These are phyloP conservation scores for Apis cerana DNA, from an alignment of 1,140 invertebrate genomes.

Conservation along the genomic window DNA sequence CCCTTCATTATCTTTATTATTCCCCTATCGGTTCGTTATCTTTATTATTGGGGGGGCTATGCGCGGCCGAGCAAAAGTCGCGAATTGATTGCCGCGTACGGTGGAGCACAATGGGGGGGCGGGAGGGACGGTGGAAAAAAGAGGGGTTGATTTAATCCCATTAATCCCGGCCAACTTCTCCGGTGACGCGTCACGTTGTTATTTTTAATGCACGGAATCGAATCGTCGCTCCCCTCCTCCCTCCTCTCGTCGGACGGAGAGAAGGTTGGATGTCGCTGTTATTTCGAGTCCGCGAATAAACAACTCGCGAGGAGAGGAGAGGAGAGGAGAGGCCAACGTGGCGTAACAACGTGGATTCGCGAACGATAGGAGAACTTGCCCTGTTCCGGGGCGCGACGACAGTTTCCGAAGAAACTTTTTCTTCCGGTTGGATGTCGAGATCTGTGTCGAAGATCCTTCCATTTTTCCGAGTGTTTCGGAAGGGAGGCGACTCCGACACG, in stretches of 20 bases:
- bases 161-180: constrained; percentile 24
- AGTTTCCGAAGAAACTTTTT: not conserved
- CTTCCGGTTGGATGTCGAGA: not conserved
- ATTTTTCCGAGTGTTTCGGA: constrained; percentile 29
- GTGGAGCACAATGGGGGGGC: not conserved
- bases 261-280: not conserved
- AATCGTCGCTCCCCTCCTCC: not conserved
- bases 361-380: not conserved
- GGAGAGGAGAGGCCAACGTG: not conserved
- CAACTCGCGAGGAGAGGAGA: not conserved
- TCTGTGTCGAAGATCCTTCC: constrained; percentile 15
- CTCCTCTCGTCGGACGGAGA: no score
- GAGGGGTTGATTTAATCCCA: constrained; percentile 8
- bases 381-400: no score
- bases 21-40: constrained; percentile 59
- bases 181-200: constrained; percentile 15
- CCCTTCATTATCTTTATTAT: constrained; percentile 64
- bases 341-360: not conserved
- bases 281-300: constrained; percentile 7
- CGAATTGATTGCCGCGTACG: constrained; percentile 39
- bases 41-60: constrained; percentile 48
- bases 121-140: not conserved
- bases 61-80: constrained; percentile 4
- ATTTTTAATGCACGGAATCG: constrained; percentile 24
- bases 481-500: constrained; percentile 38